Percentiles rank a stretch among this genome's conserved stretches.
Evolutionary conservation across 2,113 vertebrate species (phyloP).

Genomic region (Eonycteris spelaea): DNA sequence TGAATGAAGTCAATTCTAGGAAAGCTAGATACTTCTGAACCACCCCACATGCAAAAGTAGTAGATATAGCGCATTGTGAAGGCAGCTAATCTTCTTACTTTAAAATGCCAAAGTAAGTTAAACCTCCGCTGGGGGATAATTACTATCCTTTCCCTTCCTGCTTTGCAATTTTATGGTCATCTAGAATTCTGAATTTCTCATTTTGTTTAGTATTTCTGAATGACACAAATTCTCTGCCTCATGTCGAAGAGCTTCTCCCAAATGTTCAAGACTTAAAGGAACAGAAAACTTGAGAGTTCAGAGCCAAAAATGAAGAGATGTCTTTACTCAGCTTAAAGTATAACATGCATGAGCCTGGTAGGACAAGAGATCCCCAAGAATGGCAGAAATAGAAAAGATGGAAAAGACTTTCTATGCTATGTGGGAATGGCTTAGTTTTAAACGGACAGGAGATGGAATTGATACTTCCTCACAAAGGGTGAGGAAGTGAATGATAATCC

Average conservation of each 20-base stretch:
- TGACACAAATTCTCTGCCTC: not conserved
- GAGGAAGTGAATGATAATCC: too few relatives aligned
- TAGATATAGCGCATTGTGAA: not conserved
- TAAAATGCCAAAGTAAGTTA: slow-evolving; percentile 25
- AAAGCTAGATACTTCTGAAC: not conserved
- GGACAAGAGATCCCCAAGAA: not conserved
- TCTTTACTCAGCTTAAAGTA: not conserved
- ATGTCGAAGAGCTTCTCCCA: not conserved
- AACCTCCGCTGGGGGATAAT: not conserved
- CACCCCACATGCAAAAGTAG: not conserved
- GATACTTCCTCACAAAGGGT: not conserved
- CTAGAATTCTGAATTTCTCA: slow-evolving; percentile 1
- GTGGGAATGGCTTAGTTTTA: not conserved
- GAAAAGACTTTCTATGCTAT: not conserved
- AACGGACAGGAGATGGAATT: not conserved
- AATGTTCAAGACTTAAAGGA: not conserved
- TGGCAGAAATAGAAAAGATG: not conserved
- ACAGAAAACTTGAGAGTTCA: not conserved
- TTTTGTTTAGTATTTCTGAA: not conserved
- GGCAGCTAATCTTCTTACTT: not conserved
- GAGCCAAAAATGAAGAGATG: not conserved
- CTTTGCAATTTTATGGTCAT: slow-evolving; percentile 23
- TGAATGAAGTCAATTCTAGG: not conserved
- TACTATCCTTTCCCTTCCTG: not conserved
- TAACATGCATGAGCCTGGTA: not conserved